Conservation (phyloP, 2,797 vertebrate genomes). For the Pteronotus mesoamericanus region DNA sequence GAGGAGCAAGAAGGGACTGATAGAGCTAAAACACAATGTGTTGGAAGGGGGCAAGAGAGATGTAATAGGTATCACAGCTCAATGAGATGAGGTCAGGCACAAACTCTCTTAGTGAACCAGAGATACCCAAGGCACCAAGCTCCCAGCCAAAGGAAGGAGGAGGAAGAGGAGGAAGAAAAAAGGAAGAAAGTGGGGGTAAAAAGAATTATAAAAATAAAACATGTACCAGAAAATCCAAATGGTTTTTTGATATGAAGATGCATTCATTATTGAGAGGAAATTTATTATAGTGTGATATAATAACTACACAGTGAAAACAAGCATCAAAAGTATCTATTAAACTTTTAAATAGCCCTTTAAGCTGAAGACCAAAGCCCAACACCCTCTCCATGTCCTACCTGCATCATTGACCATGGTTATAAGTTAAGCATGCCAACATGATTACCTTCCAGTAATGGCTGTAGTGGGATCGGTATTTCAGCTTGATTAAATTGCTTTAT, state of each 20-base stretch:
- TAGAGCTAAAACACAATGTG: background rate
- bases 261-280: background rate
- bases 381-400: background rate
- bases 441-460: background rate
- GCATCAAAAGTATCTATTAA: background rate
- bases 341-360: background rate
- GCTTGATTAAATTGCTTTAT: background rate
- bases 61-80: background rate
- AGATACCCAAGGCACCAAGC: background rate
- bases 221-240: background rate
- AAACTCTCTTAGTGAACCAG: background rate
- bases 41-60: background rate
- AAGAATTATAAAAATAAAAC: background rate
- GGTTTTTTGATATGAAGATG: background rate
- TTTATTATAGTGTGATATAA: background rate
- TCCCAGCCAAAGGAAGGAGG: background rate
- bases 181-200: background rate
- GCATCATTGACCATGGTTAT: background rate
- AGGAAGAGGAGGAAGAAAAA: background rate
- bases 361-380: background rate
- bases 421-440: background rate
- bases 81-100: background rate
- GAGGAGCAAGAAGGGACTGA: background rate
- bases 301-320: background rate
- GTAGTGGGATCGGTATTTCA: background rate